phyloP scores from a whole-genome alignment of 2,797 vertebrate genomes.

The Allobates femoralis region DNA sequence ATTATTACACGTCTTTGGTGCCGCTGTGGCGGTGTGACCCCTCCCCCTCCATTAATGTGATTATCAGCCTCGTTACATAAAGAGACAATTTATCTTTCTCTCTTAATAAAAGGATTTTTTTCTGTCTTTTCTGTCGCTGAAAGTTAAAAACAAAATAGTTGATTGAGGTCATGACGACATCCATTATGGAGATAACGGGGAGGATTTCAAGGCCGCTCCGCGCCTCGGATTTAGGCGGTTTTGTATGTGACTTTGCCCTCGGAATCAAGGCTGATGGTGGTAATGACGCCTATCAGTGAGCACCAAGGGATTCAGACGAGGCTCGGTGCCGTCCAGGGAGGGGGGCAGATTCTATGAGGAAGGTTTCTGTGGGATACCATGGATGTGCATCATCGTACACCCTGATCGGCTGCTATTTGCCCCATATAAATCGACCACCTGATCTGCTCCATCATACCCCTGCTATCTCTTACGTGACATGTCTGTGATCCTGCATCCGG shows the following conservation, averaged over 20 bases:
- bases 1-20: slow-evolving; percentile 26
- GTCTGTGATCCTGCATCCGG: no score
- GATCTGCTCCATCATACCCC: no score
- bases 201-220: slow-evolving; percentile 74
- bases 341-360: neutral
- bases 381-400: no score
- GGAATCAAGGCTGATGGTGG: slow-evolving; percentile 77
- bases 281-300: slow-evolving; percentile 78
- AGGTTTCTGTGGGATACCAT: no score
- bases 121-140: slow-evolving; percentile 73
- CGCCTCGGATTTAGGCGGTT: slow-evolving; percentile 72
- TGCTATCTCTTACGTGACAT: no score
- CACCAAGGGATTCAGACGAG: slow-evolving; percentile 75
- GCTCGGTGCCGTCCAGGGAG: slow-evolving; percentile 62
- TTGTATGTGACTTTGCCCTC: slow-evolving; percentile 69
- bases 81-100: slow-evolving; percentile 77
- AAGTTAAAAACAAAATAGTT: slow-evolving; percentile 79
- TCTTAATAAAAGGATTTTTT: slow-evolving; percentile 64
- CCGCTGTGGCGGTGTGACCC: slow-evolving; percentile 80
- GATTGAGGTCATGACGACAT: slow-evolving; percentile 89
- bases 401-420: no score
- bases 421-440: no score
- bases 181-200: slow-evolving; percentile 82
- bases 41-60: slow-evolving; percentile 77
- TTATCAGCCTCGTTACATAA: slow-evolving; percentile 79